Evolutionary conservation across 2,888 invertebrate species (phyloP), one percentile per base, ranked within the genome.

Genomic region (Calephelis perditalis): DNA sequence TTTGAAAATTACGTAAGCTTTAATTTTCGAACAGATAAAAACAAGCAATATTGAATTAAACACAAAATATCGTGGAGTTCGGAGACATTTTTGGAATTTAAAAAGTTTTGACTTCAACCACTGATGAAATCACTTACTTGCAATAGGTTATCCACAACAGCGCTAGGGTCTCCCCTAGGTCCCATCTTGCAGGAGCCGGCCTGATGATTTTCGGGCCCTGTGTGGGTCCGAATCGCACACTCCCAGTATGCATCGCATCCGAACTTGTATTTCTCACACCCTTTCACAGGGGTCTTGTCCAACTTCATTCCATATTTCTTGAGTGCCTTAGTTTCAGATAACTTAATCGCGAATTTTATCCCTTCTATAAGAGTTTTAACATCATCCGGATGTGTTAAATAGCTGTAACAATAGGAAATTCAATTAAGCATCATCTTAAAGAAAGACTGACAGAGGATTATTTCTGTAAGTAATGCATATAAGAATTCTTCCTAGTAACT

Each of bases 181-280:
- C 96, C 96, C 96, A 96, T 96, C 89, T 93, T 95, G 77, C 95
- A 96, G 12, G 95, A 94, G 1, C 96, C 96, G 0, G 94, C 94
- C 82, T 96, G 96, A 78, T 96, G 96, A 77, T 96, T 96, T 85
- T 96, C 96, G 0, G 96, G 95, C 0, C 94, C 95, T 0, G 96
- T 96, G 65, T 94, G 92, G 79, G 94, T 94, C 62, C 93, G 88
- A 35, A 95, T 92, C 0, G 95, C 95, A 75, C 96, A 97, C 72
- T 93, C 93, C 96, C 96, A 96, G 80, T 95, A 96, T 12, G 93
- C 93, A 71, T 95, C 94, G 65, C 91, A 90, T 0, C 95, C 96
- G 72, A 95, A 96, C 69, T 93, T 92, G 54, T 94, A 80, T 67
- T 92, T 92, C 78, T 96, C 95, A 77, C 97, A 97, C 4, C 96